Evolutionary conservation across 2,888 invertebrate genomes (phyloP), one percentile per base, ranked within the genome.

Genomic region (Isotomurus palustris): DNA sequence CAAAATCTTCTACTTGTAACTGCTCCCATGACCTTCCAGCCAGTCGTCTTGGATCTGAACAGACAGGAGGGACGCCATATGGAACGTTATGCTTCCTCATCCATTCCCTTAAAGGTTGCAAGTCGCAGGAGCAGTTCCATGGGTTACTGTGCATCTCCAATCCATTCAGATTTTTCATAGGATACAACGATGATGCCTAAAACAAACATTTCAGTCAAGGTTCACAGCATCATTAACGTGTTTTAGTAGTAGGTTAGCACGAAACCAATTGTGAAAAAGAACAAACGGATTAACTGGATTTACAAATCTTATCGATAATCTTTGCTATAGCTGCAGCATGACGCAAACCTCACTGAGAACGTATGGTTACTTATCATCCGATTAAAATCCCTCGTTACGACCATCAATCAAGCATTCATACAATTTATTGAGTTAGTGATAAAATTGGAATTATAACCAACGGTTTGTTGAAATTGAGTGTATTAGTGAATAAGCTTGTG

Each of bases 41-140:
- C 32, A 89, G 75, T 43, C 87, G 76, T 1, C 79, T 75, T 0
- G 89, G 90, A 28, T 78, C 74, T 43, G 81, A 80, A 71, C 90
- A 90, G 2, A 83, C 79, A 0, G 89, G 88, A 8, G 85, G 83
- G 50, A 82, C 78, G 27, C 80, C 84, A 55, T 83, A 84, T 5
- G 88, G 88, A 32, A 90, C 84, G 73, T 89, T 89, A 72, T 83
- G 82, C 57, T 80, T 79, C 61, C 85, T 75, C 86, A 90, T 86
- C 89, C 88, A 90, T 71, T 85, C 84, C 88, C 87, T 78, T 62
- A 89, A 74, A 0, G 88, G 86, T 53, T 87, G 78, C 59, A 90
- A 74, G 25, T 81, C 80, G 73, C 90, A 90, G 40, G 87, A 84
- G 74, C 89, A 90, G 74, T 88, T 86, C 90, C 89, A 89, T 1